Percentiles rank a stretch among this genome's conserved stretches.
These are phyloP conservation scores for Neomonachus schauinslandi DNA, from an alignment of 2,113 vertebrate species.

Conservation along the genomic window DNA sequence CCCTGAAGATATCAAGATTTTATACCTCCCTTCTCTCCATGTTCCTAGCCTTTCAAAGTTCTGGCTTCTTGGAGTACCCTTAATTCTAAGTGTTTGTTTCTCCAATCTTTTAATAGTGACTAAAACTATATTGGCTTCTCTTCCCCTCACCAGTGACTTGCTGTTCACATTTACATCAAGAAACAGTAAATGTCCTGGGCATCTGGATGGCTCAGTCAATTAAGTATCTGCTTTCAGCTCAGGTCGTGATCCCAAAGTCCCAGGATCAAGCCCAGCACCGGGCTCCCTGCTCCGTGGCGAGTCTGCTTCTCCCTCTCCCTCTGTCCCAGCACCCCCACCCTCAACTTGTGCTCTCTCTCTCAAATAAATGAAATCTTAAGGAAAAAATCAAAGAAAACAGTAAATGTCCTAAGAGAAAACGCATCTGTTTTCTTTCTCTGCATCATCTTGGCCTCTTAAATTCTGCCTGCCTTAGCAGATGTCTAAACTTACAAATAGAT, in stretches of 20 bases:
- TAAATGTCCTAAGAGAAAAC: background rate
- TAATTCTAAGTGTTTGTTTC: background rate
- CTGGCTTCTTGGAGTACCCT: background rate
- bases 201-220: too few species aligned
- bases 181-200: background rate
- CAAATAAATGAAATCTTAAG: too few species aligned
- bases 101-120: background rate
- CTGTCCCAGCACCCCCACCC: too few species aligned
- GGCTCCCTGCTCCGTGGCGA: too few species aligned
- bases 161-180: background rate
- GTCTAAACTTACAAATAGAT: background rate
- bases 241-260: too few species aligned
- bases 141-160: fast-evolving
- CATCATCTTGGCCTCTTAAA: background rate
- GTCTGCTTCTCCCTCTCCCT: too few species aligned
- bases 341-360: too few species aligned
- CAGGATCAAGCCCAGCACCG: too few species aligned
- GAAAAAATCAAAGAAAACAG: background rate
- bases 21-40: background rate
- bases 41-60: background rate
- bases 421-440: background rate
- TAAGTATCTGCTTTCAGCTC: too few species aligned
- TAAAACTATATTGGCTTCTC: background rate
- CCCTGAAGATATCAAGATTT: background rate
- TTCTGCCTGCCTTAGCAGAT: background rate